Evolutionary conservation across 2,888 invertebrate species (phyloP).

Genomic region (Drosophila infuscata): DNA sequence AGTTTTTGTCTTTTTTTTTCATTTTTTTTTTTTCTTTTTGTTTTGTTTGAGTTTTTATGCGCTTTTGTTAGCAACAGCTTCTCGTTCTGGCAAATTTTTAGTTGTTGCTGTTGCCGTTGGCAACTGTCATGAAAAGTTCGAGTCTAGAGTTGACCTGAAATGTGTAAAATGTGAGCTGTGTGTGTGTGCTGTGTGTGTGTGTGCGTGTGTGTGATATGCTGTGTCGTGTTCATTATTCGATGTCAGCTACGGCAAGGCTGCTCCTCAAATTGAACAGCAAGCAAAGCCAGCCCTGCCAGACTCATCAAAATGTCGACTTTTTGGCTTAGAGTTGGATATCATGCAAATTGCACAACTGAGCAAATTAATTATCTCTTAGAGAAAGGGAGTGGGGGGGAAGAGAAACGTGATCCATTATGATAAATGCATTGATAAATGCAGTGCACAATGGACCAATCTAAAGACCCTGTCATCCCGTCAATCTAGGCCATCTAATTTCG

Average conservation of each 20-base stretch:
- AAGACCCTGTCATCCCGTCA: conserved; percentile 7
- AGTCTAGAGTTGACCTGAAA: conserved; percentile 77
- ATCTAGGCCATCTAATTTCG: background rate
- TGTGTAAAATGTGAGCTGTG: conserved; percentile 44
- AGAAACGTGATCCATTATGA: conserved; percentile 25
- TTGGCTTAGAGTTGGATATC: conserved; percentile 28
- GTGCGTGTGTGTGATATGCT: conserved; percentile 1
- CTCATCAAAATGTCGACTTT: conserved; percentile 40
- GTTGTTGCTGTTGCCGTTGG: conserved; percentile 48
- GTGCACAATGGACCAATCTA: conserved; percentile 13
- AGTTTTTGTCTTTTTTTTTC: conserved; percentile 42
- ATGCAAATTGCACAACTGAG: conserved; percentile 41
- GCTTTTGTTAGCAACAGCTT: conserved; percentile 71
- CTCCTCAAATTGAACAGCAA: conserved; percentile 53
- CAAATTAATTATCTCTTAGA: conserved; percentile 21
- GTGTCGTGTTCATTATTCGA: conserved; percentile 43
- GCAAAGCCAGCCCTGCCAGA: conserved; percentile 13
- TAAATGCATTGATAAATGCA: conserved; percentile 1
- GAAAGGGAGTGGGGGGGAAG: background rate
- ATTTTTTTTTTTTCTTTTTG: background rate
- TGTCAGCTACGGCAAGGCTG: conserved; percentile 17
- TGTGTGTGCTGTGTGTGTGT: conserved; percentile 27
- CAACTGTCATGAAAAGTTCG: conserved; percentile 76
- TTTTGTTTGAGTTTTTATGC: conserved; percentile 51
- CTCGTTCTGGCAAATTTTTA: conserved; percentile 44